Evolutionary conservation across 2,797 vertebrate genomes (phyloP).

Genomic region (Erpetoichthys calabaricus): DNA sequence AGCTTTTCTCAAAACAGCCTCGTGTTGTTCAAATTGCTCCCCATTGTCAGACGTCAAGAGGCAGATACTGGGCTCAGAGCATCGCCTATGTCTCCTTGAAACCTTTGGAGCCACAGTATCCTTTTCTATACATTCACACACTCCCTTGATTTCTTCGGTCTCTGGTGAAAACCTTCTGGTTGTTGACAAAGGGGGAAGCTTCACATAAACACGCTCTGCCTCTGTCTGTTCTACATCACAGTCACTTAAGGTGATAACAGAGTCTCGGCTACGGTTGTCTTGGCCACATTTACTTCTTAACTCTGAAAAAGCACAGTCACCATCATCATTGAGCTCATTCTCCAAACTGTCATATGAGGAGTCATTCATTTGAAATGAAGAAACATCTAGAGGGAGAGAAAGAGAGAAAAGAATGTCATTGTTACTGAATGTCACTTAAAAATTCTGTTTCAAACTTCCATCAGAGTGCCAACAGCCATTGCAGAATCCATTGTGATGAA

Average conservation of each 20-base stretch:
- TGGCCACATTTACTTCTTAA: slow-evolving; percentile 49
- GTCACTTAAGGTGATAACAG: slow-evolving; percentile 77
- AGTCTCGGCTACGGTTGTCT: slow-evolving; percentile 78
- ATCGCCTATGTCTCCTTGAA: slow-evolving; percentile 55
- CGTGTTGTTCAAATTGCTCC: slow-evolving; percentile 18
- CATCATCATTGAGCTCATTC: slow-evolving; percentile 79
- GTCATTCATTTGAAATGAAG: slow-evolving; percentile 81
- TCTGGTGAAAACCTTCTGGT: slow-evolving; percentile 35
- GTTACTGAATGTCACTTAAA: not conserved
- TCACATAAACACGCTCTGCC: slow-evolving; percentile 39
- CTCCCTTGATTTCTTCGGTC: slow-evolving; percentile 25
- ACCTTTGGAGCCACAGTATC: slow-evolving; percentile 26
- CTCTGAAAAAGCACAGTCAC: slow-evolving; percentile 61
- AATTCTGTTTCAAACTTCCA: not conserved
- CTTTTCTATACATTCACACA: slow-evolving; percentile 14
- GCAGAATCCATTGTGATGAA: too few species aligned
- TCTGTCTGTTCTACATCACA: slow-evolving; percentile 62
- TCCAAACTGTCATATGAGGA: slow-evolving; percentile 89
- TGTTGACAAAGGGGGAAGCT: slow-evolving; percentile 40
- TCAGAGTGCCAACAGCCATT: too few species aligned
- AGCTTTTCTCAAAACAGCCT: slow-evolving; percentile 51
- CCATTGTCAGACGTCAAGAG: slow-evolving; percentile 23
- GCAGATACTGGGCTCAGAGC: slow-evolving; percentile 67
- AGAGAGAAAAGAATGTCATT: not conserved
- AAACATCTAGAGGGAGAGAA: slow-evolving; percentile 50